Conservation (phyloP, 2,797 vertebrate species). For the Tragelaphus oryx region DNA sequence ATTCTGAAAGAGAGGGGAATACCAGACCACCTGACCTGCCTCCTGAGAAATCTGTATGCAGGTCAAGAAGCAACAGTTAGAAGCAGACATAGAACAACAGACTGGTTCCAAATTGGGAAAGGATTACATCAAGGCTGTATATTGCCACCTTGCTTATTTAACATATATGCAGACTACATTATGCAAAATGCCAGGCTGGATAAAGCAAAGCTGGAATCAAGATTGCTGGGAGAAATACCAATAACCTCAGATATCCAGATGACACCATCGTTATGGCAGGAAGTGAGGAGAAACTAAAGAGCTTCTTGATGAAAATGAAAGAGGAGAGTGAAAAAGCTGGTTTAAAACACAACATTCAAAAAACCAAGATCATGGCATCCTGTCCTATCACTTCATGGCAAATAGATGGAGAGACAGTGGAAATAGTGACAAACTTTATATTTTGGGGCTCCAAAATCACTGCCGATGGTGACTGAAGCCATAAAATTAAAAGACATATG, state of each 20-base stretch:
- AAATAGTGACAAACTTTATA: background rate
- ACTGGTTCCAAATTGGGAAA: background rate
- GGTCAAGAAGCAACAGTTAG: background rate
- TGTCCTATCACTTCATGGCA: background rate
- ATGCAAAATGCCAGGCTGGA: background rate
- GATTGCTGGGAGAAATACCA: background rate
- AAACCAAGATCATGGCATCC: background rate
- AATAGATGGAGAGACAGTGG: background rate
- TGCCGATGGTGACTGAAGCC: background rate
- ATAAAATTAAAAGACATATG: background rate
- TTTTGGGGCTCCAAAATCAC: background rate
- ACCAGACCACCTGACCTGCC: background rate
- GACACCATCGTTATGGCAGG: background rate
- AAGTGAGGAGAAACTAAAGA: background rate
- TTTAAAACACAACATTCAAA: background rate
- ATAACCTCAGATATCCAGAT: background rate
- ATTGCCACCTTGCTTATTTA: background rate
- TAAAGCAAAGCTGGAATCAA: background rate
- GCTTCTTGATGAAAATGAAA: background rate
- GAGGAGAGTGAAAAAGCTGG: background rate
- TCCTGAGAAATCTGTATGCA: background rate
- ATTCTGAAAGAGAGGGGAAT: background rate
- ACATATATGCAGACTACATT: background rate
- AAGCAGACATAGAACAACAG: background rate
- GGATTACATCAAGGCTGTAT: background rate